Evolutionary conservation across 2,113 vertebrate genomes (phyloP), one percentile per base, ranked within the genome.

Genomic region (Petrocephalus zakoni): DNA sequence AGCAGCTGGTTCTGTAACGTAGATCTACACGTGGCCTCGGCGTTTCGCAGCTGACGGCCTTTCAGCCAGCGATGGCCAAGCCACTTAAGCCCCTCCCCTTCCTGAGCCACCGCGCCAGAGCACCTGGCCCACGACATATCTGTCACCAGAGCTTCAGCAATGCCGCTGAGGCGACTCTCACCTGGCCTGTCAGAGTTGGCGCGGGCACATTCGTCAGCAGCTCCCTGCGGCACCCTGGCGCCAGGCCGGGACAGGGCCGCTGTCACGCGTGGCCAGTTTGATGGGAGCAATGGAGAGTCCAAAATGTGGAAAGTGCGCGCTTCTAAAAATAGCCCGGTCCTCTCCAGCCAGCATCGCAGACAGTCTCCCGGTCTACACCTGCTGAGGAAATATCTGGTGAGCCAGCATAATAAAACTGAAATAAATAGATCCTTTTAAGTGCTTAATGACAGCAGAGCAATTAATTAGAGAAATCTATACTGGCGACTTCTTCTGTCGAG

Each of bases 181-280:
- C 96, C 96, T 97, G 96, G 93, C 92, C 92, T 94, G 92, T 95
- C 96, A 88, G 94, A 88, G 91, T 95, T 95, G 92, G 96, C 96
- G 92, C 95, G 90, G 93, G 92, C 94, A 90, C 93, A 94, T 96
- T 95, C 94, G 91, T 96, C 96, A 94, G 94, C 92, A 86, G 58
- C 51, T 92, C 94, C 94, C 94, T 95, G 94, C 4, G 51, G 90
- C 37, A 91, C 94, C 93, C 90, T 93, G 95, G 92, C 94, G 94
- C 92, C 94, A 91, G 93, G 94, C 95, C 84, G 93, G 94, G 92
- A 92, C 93, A 91, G 93, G 95, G 93, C 90, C 90, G 92, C 92
- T 93, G 92, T 93, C 95, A 93, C 92, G 94, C 94, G 95, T 94
- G 94, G 94, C 92, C 64, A 88, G 93, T 89, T 94, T 93, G 94